Evolutionary conservation across 1,140 invertebrate genomes (phyloP), one percentile per base, ranked within the genome.

Genomic region (Drosophila pseudoananassae): DNA sequence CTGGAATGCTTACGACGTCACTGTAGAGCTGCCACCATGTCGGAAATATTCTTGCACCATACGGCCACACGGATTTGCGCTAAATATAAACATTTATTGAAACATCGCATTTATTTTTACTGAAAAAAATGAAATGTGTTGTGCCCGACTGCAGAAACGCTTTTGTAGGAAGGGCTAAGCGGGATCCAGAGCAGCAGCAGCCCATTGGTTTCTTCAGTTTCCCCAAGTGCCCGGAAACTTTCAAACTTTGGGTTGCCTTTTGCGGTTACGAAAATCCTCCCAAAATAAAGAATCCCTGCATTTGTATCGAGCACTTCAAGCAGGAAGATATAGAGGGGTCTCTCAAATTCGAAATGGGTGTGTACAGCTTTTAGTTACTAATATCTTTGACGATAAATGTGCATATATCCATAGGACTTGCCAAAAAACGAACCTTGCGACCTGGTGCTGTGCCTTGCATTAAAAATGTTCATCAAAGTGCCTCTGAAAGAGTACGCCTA

Each of bases 301-400:
- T 85, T 27, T 85, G 81, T 50, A 81, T 74, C 29, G 74, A 81
- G 4, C 81, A 85, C 29, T 85, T 85, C n/a, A 69, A 58, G 23
- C 72, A 70, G n/a, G 81, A 87, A 10, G 81, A 85, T 36, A 87
- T 85, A 2, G 77, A 81, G 43, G 81, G 81, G 1, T 61, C 58
- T 7, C 47, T 87, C 0, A 75, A 85, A 23, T 87, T 77, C 27
- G 73, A 85, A 74, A 87, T 85, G 77, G 81, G 81, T 85, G 29
- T 57, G 59, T 36, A 6, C 1, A 25, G 4, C 2, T 27, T 1
- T 10, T 23, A 6, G 14, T 17, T 0, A 1, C 1, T 12, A 1
- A 1, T 1, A 2, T 33, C 10, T 4, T 15, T 0, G 17, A 33
- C 7, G 4, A 3, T 27, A 15, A 27, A 8, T 43, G 0, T 8